A percentile compares a stretch with the other conserved stretches of the same genome.
Conservation (phyloP, 2,797 vertebrate species). For the Enteromius argenteus region DNA sequence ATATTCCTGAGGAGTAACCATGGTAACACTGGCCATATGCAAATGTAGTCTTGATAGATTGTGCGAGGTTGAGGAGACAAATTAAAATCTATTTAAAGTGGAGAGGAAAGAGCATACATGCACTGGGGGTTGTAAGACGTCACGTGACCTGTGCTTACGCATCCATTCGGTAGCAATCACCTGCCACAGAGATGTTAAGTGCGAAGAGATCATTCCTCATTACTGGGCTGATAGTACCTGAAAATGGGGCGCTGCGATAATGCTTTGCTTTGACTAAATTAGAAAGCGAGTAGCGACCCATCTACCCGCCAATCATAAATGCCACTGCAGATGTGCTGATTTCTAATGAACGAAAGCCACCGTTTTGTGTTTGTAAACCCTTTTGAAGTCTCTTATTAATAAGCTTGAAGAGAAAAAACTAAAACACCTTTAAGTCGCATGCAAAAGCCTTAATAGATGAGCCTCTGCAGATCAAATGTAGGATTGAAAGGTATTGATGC, state of each 20-base stretch:
- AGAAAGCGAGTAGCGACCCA: background rate
- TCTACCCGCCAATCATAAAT: background rate
- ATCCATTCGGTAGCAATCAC: conserved; percentile 3
- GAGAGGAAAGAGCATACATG: background rate
- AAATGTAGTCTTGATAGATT: conserved; percentile 61
- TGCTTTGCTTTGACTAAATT: conserved; percentile 14
- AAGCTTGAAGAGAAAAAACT: conserved; percentile 24
- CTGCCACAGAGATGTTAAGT: conserved; percentile 4
- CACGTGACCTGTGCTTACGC: conserved; percentile 2
- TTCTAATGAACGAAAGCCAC: conserved; percentile 31
- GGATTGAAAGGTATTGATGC: conserved; percentile 5
- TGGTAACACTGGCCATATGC: conserved; percentile 67
- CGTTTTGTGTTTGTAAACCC: conserved; percentile 12
- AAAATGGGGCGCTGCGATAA: conserved; percentile 5
- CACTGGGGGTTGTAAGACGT: conserved; percentile 5
- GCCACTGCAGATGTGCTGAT: conserved; percentile 5
- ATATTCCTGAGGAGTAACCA: conserved; percentile 64
- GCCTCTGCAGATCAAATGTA: conserved; percentile 8
- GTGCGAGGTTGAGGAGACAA: conserved; percentile 58
- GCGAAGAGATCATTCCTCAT: conserved; percentile 17
- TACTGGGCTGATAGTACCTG: conserved; percentile 8
- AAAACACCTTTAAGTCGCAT: conserved; percentile 22
- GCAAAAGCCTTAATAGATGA: background rate
- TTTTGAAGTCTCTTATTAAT: conserved; percentile 48
- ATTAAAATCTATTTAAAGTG: conserved; percentile 68